phyloP scores from a whole-genome alignment of 2,113 vertebrate species.

The Malurus cyaneus region DNA sequence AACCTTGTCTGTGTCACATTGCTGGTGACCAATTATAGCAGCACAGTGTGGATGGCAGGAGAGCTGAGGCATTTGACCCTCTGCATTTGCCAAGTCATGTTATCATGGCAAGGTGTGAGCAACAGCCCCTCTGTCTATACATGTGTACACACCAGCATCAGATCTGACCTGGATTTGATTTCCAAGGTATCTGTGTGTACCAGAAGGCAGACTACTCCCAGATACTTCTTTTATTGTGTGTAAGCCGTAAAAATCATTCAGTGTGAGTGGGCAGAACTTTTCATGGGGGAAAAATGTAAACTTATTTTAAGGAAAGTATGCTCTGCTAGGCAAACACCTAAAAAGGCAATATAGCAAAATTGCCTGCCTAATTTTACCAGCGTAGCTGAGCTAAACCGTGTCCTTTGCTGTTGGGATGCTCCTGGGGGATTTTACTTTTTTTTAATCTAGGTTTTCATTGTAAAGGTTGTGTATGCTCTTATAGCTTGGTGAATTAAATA shows the following conservation, averaged over 20 bases:
- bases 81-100: neutral
- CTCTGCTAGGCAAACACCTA: neutral
- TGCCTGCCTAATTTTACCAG: neutral
- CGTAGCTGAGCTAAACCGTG: neutral
- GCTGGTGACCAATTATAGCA: neutral
- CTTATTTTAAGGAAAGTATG: neutral
- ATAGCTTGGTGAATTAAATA: neutral
- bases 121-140: neutral
- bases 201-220: neutral
- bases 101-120: constrained; percentile 7
- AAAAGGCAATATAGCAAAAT: neutral
- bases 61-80: neutral
- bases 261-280: neutral
- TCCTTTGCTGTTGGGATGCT: neutral
- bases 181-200: neutral
- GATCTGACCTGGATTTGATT: neutral
- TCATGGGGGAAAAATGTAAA: rapidly evolving
- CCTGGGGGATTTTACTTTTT: rapidly evolving
- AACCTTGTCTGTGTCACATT: neutral
- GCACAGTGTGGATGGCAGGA: neutral
- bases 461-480: neutral
- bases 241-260: neutral
- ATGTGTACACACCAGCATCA: neutral
- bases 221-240: neutral
- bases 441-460: neutral